Percentiles rank a stretch among this genome's conserved stretches.
Conservation (phyloP, 2,888 invertebrate genomes). For the Caenorhabditis virilis region DNA sequence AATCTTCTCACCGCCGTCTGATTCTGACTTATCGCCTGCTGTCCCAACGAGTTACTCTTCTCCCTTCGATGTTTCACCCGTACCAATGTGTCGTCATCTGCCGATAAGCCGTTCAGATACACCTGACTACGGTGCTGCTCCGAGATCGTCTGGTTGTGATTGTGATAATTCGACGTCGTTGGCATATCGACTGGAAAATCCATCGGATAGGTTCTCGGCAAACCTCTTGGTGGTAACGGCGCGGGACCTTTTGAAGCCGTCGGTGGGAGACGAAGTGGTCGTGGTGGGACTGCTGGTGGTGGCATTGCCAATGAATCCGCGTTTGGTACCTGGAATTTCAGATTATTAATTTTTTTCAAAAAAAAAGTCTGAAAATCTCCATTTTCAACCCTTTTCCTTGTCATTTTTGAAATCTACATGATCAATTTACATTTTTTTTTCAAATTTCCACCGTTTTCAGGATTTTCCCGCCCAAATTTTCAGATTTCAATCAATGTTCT, state of each 20-base stretch:
- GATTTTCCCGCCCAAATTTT: too few relatives aligned
- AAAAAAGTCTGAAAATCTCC: not conserved
- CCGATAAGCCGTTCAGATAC: constrained; percentile 45
- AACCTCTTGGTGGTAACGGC: constrained; percentile 46
- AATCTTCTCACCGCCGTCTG: constrained; percentile 2
- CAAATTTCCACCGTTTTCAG: too few relatives aligned
- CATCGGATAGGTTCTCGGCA: constrained; percentile 45
- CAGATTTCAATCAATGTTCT: too few relatives aligned
- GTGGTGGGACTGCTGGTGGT: constrained; percentile 48
- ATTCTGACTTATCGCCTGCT: not conserved
- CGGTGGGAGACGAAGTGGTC: constrained; percentile 39
- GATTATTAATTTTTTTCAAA: not conserved
- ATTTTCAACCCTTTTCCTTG: too few relatives aligned
- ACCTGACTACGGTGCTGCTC: constrained; percentile 46
- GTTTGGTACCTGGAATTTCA: constrained; percentile 26
- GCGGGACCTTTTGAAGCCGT: constrained; percentile 42
- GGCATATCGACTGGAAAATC: constrained; percentile 56
- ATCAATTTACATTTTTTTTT: too few relatives aligned
- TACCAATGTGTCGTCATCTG: constrained; percentile 54
- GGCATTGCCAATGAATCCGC: constrained; percentile 43
- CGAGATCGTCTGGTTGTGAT: constrained; percentile 10
- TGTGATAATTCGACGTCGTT: constrained; percentile 36
- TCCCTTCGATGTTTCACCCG: constrained; percentile 55
- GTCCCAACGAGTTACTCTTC: constrained; percentile 49
- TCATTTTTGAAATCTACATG: not conserved